Percentiles rank a stretch among this genome's conserved stretches.
phyloP scores from a whole-genome alignment of 2,888 invertebrate genomes.

The Serripes groenlandicus region DNA sequence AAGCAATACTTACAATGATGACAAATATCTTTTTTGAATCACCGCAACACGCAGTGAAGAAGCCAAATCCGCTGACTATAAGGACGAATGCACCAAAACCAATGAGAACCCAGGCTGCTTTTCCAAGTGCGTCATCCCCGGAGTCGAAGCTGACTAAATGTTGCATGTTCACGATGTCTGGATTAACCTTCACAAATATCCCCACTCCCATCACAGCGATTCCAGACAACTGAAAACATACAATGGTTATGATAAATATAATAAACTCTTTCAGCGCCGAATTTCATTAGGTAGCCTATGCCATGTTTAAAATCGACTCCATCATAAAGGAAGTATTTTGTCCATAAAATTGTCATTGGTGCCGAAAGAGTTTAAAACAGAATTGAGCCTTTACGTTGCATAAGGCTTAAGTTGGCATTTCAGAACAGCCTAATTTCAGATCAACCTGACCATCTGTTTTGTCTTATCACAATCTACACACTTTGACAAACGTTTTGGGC shows the following conservation, averaged over 20 bases:
- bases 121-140: constrained; percentile 58
- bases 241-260: not conserved
- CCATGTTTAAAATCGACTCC: not conserved
- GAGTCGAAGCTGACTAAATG: constrained; percentile 67
- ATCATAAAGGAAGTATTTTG: not conserved
- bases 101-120: constrained; percentile 67
- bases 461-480: too few relatives aligned
- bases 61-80: constrained; percentile 68
- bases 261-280: not conserved
- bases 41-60: constrained; percentile 57
- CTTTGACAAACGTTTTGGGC: too few relatives aligned
- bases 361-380: not conserved
- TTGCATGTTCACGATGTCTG: constrained; percentile 69
- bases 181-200: constrained; percentile 70
- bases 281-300: not conserved
- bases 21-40: constrained; percentile 7
- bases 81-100: constrained; percentile 71
- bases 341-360: not conserved
- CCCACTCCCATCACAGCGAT: constrained; percentile 67
- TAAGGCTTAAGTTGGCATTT: too few relatives aligned
- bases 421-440: too few relatives aligned
- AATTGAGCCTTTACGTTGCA: not conserved
- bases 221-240: constrained; percentile 50
- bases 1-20: constrained; percentile 3
- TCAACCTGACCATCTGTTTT: too few relatives aligned